Conservation (phyloP, 92 coral and sea anemone species). For the Epizoanthus rinbou region DNA sequence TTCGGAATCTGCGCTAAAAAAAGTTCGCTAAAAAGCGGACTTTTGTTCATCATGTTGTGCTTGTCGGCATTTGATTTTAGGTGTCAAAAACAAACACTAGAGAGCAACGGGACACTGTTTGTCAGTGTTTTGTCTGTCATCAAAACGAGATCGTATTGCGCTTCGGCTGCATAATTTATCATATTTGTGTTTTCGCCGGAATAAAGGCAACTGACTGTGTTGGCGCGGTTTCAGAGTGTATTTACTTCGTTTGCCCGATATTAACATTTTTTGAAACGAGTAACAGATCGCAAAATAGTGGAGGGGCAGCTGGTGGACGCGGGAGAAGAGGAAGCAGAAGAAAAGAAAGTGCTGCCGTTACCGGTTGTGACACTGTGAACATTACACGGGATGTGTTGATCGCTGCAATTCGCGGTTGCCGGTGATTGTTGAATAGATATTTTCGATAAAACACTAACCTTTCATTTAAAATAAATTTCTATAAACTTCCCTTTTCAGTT, state of each 20-base stretch:
- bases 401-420: neutral
- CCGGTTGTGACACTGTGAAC: conserved; percentile 12
- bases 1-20: conserved; percentile 14
- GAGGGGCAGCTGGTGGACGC: conserved; percentile 18
- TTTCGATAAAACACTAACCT: neutral
- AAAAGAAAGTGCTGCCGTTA: conserved; percentile 12
- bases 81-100: conserved; percentile 9
- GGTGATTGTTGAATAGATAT: conserved; percentile 7
- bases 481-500: conserved; percentile 1
- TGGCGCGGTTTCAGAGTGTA: neutral
- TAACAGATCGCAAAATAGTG: neutral
- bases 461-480: conserved; percentile 7
- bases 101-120: neutral
- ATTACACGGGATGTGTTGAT: neutral
- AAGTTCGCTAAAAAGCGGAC: neutral
- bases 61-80: conserved; percentile 5
- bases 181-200: conserved; percentile 13
- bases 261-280: conserved; percentile 7
- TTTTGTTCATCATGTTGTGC: conserved; percentile 4
- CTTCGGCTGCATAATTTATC: conserved; percentile 16
- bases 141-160: conserved; percentile 7
- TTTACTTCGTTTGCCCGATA: neutral
- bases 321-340: conserved; percentile 15
- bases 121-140: neutral
- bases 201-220: conserved; percentile 11